Conservation (phyloP, 92 coral and sea anemone species). For the Diadumene lineata region DNA sequence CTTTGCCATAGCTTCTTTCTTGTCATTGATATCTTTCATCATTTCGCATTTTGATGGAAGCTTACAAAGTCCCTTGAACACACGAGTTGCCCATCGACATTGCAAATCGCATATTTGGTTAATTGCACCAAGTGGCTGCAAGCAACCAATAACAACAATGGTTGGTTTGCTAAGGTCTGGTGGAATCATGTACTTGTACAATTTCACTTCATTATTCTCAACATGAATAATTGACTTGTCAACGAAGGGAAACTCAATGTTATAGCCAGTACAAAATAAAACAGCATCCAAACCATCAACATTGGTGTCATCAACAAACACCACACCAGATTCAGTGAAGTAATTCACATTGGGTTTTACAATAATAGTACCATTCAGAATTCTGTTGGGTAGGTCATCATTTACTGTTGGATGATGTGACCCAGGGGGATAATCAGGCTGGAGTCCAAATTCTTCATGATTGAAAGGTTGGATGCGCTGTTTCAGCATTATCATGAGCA, state of each 20-base stretch:
- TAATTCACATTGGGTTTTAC: conserved; percentile 77
- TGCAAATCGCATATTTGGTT: conserved; percentile 85
- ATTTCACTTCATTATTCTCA: conserved; percentile 63
- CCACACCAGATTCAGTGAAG: conserved; percentile 74
- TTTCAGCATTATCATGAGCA: neutral
- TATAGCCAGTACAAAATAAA: conserved; percentile 89
- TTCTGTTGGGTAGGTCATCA: conserved; percentile 86
- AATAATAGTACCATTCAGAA: conserved; percentile 63
- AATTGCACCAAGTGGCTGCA: conserved; percentile 85
- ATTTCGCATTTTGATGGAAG: conserved; percentile 62
- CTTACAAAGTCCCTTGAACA: conserved; percentile 54
- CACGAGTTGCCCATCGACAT: conserved; percentile 84
- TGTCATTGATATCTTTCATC: conserved; percentile 67
- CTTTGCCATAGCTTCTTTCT: conserved; percentile 56
- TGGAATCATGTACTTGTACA: conserved; percentile 91
- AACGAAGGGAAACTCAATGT: conserved; percentile 70
- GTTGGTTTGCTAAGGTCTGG: conserved; percentile 75
- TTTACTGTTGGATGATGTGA: conserved; percentile 86
- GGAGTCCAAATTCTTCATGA: conserved; percentile 58
- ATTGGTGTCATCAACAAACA: conserved; percentile 76
- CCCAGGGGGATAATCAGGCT: conserved; percentile 55
- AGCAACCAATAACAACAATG: conserved; percentile 83
- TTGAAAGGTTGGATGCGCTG: conserved; percentile 53
- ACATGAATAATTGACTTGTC: conserved; percentile 75
- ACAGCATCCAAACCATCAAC: conserved; percentile 72